A percentile compares a stretch with the other conserved stretches of the same genome.
Conservation (phyloP, 2,113 vertebrate species). For the Progne subis region DNA sequence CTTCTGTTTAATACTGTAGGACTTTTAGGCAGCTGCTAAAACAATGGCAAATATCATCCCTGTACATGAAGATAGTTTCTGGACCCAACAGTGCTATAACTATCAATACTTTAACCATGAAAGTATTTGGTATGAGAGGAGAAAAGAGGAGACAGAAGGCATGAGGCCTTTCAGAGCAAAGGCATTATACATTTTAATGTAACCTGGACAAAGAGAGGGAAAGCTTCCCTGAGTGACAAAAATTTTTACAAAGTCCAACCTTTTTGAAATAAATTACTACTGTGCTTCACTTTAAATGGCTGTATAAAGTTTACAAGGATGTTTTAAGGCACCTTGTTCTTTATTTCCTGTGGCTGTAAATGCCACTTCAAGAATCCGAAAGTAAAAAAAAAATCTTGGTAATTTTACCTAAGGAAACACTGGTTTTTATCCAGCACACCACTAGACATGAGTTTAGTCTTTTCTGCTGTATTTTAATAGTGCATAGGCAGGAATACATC, state of each 20-base stretch:
- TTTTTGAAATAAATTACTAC: constrained; percentile 15
- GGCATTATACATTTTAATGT: background rate
- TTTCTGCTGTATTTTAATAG: background rate
- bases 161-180: background rate
- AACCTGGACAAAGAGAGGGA: background rate
- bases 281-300: background rate
- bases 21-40: background rate
- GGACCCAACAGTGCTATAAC: background rate
- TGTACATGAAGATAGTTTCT: background rate
- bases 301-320: constrained; percentile 23
- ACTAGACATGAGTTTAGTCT: background rate
- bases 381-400: background rate
- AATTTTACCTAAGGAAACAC: constrained; percentile 15
- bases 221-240: background rate
- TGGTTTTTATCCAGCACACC: background rate
- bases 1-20: constrained; percentile 6
- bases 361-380: background rate
- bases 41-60: constrained; percentile 3
- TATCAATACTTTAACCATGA: background rate
- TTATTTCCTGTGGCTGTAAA: constrained; percentile 23
- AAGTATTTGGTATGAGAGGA: background rate
- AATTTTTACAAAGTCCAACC: background rate
- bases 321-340: constrained; percentile 9
- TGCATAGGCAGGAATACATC: background rate
- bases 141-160: background rate